These are phyloP conservation scores for Arion vulgaris DNA, from an alignment of 1,140 invertebrate species.

Conservation along the genomic window DNA sequence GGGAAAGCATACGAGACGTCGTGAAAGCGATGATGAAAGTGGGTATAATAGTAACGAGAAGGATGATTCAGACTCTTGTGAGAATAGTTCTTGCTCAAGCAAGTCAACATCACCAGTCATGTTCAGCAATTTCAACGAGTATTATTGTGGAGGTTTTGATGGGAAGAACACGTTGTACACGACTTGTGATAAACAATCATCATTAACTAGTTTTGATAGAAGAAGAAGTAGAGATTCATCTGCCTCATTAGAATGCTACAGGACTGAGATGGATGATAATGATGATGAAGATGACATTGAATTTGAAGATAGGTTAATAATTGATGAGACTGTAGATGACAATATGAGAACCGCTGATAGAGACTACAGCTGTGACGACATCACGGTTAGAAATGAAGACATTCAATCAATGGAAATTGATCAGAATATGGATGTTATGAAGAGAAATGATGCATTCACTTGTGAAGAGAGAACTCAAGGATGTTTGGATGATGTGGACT, in stretches of 20 bases:
- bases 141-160: constrained; percentile 20
- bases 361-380: background rate
- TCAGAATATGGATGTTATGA: background rate
- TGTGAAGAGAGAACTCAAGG: too few relatives aligned
- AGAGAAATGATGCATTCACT: background rate
- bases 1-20: background rate
- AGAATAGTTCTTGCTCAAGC: too few relatives aligned
- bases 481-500: background rate
- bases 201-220: background rate
- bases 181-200: background rate
- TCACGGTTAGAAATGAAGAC: background rate
- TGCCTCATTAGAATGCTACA: background rate
- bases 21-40: constrained; percentile 19
- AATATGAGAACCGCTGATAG: background rate
- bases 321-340: background rate
- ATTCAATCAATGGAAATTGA: background rate
- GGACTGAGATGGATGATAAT: background rate
- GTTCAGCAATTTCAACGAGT: background rate
- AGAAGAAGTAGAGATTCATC: background rate
- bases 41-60: constrained; percentile 8
- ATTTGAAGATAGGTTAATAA: background rate
- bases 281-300: background rate
- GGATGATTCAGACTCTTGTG: background rate
- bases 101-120: too few relatives aligned
- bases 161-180: background rate